Evolutionary conservation across 2,113 vertebrate genomes (phyloP).

Genomic region (Cinclus mexicanus): DNA sequence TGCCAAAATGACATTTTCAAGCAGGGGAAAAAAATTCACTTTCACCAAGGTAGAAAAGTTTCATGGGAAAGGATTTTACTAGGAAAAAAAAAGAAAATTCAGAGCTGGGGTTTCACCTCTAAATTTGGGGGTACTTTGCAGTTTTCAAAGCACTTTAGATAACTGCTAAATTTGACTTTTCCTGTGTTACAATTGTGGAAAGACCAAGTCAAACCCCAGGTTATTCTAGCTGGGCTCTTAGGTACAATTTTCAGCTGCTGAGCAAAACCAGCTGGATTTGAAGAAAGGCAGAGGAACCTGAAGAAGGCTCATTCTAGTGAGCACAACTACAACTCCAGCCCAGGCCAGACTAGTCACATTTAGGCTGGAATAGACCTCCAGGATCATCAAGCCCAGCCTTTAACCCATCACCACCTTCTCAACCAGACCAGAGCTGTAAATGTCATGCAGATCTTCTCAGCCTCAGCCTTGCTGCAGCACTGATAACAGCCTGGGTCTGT

Average conservation of each 20-base stretch:
- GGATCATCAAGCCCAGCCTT: background rate
- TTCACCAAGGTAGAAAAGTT: background rate
- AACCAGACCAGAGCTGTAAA: background rate
- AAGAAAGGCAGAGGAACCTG: background rate
- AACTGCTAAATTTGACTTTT: background rate
- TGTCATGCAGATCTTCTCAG: background rate
- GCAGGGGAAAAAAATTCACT: rapidly evolving
- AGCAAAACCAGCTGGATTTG: background rate
- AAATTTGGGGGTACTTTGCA: background rate
- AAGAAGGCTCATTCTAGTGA: background rate
- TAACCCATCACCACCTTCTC: background rate
- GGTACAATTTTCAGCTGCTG: background rate
- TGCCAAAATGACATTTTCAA: background rate
- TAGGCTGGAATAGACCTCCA: background rate
- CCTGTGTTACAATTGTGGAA: background rate
- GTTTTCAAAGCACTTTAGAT: background rate
- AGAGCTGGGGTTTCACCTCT: background rate
- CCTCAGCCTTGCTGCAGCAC: background rate
- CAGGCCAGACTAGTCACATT: background rate
- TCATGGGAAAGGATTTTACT: background rate
- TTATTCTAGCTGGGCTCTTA: background rate
- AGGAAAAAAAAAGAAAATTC: background rate
- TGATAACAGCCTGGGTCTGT: background rate
- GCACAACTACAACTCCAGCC: background rate
- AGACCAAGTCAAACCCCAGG: background rate